Evolutionary conservation across 2,113 vertebrate species (phyloP), one percentile per base, ranked within the genome.

Genomic region (Festucalex cinctus): DNA sequence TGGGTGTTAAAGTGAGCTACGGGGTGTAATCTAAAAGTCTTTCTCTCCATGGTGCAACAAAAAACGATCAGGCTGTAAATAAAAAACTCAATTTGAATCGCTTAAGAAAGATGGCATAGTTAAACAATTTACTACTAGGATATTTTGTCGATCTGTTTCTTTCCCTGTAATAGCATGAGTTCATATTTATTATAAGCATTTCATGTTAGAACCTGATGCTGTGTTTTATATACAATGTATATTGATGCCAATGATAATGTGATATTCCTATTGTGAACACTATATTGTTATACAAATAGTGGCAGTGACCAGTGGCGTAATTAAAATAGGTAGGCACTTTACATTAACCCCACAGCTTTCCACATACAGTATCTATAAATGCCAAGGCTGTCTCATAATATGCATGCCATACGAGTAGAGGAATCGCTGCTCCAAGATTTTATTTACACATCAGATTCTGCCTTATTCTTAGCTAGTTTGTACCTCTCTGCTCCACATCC

Each of bases 361-460:
- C 46, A 63, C 32, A 14, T 76, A 51, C 2, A 51, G 20, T 51
- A 19, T 5, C 14, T 5, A 14, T 46, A 66, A 84, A 81, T 82
- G 80, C 84, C 49, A 24, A 53, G 54, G 71, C 65, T 66, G 83
- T 85, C 78, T 79, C 46, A 13, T 9, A 14, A 70, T 65, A 60
- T 80, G 74, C 65, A 63, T 39, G 65, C 58, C 68, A 80, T 66
- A 70, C 49, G 60, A 68, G 75, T 70, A 73, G 68, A 68, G 78
- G 74, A 78, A 83, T 76, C 70, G 26, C 49, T 19, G 3, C 20
- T 22, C 44, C 63, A 35, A 76, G 70, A 89, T 86, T 86, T 84
- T 75, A 86, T 86, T 85, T 81, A 79, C 74, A 84, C 81, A 88
- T 89, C 81, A 82, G 81, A 83, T 86, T 76, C 72, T 2, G 65